A percentile compares a stretch with the other conserved stretches of the same genome.
Conservation (phyloP, 2,888 invertebrate genomes). For the Nemotelus nigrinus region DNA sequence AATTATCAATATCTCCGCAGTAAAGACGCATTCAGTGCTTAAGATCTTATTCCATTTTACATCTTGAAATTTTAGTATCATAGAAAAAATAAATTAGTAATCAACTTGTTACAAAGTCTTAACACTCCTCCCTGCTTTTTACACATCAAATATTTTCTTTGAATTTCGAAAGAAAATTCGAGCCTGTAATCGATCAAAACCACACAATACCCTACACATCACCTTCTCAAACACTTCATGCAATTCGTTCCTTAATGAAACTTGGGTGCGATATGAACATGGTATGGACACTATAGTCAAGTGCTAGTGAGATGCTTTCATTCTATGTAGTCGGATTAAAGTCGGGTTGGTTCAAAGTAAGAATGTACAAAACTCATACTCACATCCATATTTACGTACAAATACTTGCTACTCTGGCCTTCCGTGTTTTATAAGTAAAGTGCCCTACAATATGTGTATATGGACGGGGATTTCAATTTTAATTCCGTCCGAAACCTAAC, state of each 20-base stretch:
- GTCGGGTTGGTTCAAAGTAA: slow-evolving; percentile 36
- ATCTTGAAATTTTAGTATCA: too few relatives aligned
- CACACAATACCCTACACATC: neutral
- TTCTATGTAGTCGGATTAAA: slow-evolving; percentile 23
- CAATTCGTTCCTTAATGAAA: slow-evolving; percentile 2
- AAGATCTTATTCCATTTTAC: too few relatives aligned
- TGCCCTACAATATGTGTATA: slow-evolving; percentile 20
- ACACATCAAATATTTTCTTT: too few relatives aligned
- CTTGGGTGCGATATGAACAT: neutral
- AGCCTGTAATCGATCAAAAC: too few relatives aligned
- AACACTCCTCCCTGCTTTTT: too few relatives aligned
- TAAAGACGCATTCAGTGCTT: too few relatives aligned
- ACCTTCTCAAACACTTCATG: neutral
- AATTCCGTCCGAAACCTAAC: slow-evolving; percentile 8
- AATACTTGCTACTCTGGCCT: slow-evolving; percentile 31
- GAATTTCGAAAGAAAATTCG: too few relatives aligned
- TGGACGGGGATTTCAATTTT: slow-evolving; percentile 34
- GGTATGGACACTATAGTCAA: too few relatives aligned
- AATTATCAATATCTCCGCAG: too few relatives aligned
- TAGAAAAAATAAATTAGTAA: too few relatives aligned
- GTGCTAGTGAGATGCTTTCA: too few relatives aligned
- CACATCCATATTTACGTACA: neutral
- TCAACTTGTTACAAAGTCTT: too few relatives aligned
- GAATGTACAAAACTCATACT: slow-evolving; percentile 33
- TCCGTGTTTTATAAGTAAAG: slow-evolving; percentile 26